Base-by-base conservation (phyloP, 2,888 invertebrate genomes). In the Odontomyia ornata region DNA sequence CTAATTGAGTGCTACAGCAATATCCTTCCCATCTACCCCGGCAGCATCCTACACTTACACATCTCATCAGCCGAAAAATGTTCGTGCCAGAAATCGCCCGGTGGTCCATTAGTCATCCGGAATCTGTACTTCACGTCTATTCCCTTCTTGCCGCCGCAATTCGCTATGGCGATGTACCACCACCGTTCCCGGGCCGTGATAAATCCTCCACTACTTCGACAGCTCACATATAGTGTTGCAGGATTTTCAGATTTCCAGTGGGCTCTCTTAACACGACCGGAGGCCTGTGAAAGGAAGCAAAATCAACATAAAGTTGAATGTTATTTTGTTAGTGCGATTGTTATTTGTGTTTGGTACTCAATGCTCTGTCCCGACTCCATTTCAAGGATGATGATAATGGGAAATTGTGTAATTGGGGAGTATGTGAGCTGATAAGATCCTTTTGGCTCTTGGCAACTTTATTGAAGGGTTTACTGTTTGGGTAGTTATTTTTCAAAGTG, bases 31-130 rank as follows among this genome's bases (percentile, higher is more conserved):
- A 4, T 52, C 60, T 13, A 13, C 15, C n/a, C 15, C 5, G 52
- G n/a, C n/a, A n/a, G n/a, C n/a, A n/a, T 18, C n/a, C 15, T 46
- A 23, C 75, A 89, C 94, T 92, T 89, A 95, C 97, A 96, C 87
- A 97, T 96, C 87, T 98, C 96, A 85, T 98, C 97, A 9, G 96
- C 97, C 0, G 97, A 97, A 84, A 96, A 97, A 83, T 98, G 97
- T 83, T 94, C 92, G 82, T 92, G 93, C 93, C 95, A 95, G 81
- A 94, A 92, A 82, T 93, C 93, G 0, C 92, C 93, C 0, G 90
- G 89, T 0, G 91, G 89, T 0, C 95, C 96, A 85, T 98, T 98
- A 0, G 96, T 96, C 95, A 98, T 93, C 77, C 93, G 88, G 80
- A 97, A 91, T 83, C 91, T 91, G 85, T 96, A 97, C 77, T 91